A percentile compares a stretch with the other conserved stretches of the same genome.
These are phyloP conservation scores for Fukomys damarensis DNA, from an alignment of 2,113 vertebrate species.

Conservation along the genomic window DNA sequence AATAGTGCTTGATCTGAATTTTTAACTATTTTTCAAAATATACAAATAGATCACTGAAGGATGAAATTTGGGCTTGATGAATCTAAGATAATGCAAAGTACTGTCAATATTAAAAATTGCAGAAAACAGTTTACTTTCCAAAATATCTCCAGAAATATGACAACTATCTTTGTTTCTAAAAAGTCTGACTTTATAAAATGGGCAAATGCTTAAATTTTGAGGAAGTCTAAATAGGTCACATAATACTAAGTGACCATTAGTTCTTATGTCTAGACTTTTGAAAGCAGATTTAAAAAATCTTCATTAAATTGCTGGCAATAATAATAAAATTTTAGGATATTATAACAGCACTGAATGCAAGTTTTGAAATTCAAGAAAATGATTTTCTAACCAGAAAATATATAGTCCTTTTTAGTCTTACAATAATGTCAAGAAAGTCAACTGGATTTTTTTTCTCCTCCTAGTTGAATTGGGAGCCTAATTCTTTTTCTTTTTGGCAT, in stretches of 20 bases:
- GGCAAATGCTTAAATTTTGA: background rate
- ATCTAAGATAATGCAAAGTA: background rate
- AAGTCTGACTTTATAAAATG: conserved; percentile 9
- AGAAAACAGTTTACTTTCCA: conserved; percentile 31
- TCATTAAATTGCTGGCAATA: conserved; percentile 16
- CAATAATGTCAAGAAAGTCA: background rate
- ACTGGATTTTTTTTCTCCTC: background rate
- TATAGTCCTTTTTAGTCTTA: background rate
- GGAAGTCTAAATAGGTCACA: background rate
- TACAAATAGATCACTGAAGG: background rate
- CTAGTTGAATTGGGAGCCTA: background rate
- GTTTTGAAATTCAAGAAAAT: background rate
- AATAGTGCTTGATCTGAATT: conserved; percentile 1
- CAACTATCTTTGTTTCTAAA: background rate
- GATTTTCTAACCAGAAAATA: background rate
- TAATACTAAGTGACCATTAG: background rate
- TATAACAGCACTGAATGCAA: background rate
- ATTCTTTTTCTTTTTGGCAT: background rate
- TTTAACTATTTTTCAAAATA: conserved; percentile 43
- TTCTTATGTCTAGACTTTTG: background rate
- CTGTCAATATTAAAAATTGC: conserved; percentile 15
- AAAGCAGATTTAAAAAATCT: conserved; percentile 2
- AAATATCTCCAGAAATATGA: background rate
- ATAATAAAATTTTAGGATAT: background rate
- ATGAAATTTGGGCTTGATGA: background rate